Evolutionary conservation across 2,113 vertebrate species (phyloP).

Genomic region (Actenoides lindsayi): DNA sequence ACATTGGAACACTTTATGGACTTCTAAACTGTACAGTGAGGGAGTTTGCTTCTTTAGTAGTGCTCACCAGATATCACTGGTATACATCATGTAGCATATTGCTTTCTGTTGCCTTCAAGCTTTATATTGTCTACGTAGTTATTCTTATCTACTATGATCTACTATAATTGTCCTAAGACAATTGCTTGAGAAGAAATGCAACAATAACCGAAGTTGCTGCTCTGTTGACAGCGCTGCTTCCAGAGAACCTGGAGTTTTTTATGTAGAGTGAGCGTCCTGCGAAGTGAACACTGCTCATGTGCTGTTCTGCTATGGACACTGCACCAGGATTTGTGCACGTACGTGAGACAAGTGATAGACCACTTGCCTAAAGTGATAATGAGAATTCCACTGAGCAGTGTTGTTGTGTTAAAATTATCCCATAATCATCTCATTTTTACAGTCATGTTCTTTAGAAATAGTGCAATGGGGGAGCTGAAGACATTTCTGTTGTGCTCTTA

Average conservation of each 20-base stretch:
- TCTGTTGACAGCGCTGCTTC: not conserved
- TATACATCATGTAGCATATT: not conserved
- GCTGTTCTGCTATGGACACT: not conserved
- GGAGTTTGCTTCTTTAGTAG: not conserved
- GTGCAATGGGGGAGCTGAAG: not conserved
- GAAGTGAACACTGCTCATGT: not conserved
- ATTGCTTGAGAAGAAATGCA: not conserved
- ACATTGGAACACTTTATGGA: not conserved
- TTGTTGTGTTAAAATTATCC: not conserved
- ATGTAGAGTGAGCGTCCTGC: not conserved
- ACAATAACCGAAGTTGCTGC: not conserved
- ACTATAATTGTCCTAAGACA: not conserved
- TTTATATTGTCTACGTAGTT: not conserved
- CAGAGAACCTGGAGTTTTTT: not conserved
- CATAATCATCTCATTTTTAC: not conserved
- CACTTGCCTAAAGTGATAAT: not conserved
- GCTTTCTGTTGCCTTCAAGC: not conserved
- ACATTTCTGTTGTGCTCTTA: not conserved
- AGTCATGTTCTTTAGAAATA: not conserved
- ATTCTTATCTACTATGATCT: not conserved
- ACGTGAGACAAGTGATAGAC: not conserved
- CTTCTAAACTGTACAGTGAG: not conserved
- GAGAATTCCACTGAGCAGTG: not conserved
- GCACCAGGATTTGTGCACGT: not conserved
- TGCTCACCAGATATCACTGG: not conserved